A percentile compares a stretch with the other conserved stretches of the same genome.
Evolutionary conservation across 1,140 invertebrate genomes (phyloP).

Genomic region (Bursaphelenchus mucronatus): DNA sequence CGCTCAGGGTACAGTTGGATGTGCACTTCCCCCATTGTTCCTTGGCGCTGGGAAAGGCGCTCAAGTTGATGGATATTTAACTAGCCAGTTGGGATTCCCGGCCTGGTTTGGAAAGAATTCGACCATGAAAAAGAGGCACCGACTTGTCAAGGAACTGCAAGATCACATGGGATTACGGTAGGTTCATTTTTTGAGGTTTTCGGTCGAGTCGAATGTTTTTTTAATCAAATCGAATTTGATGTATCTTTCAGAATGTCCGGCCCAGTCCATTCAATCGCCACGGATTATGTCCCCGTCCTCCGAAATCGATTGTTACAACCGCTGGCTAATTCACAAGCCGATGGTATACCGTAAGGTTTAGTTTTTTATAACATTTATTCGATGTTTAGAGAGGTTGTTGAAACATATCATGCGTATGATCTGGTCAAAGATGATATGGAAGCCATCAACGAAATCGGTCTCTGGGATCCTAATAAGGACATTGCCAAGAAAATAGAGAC

Average conservation of each 20-base stretch:
- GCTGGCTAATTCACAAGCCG: slow-evolving; percentile 68
- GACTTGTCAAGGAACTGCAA: slow-evolving; percentile 77
- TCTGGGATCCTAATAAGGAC: slow-evolving; percentile 75
- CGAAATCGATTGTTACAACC: slow-evolving; percentile 62
- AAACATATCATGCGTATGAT: slow-evolving; percentile 74
- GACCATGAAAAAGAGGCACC: slow-evolving; percentile 72
- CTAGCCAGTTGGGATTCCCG: slow-evolving; percentile 80
- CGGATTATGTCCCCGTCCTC: slow-evolving; percentile 46
- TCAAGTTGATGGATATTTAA: slow-evolving; percentile 69
- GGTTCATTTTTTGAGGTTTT: slow-evolving; percentile 34
- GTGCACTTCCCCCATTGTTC: slow-evolving; percentile 79
- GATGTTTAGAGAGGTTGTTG: slow-evolving; percentile 69
- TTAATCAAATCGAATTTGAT: neutral
- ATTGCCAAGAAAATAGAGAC: slow-evolving; percentile 70
- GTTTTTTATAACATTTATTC: slow-evolving; percentile 7
- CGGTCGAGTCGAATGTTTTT: slow-evolving; percentile 9
- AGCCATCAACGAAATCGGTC: slow-evolving; percentile 74
- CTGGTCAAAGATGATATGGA: slow-evolving; percentile 85
- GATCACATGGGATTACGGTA: slow-evolving; percentile 76
- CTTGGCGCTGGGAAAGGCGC: slow-evolving; percentile 63
- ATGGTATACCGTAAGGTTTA: slow-evolving; percentile 65
- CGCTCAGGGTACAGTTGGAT: slow-evolving; percentile 76
- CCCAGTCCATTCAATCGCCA: slow-evolving; percentile 37
- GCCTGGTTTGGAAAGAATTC: slow-evolving; percentile 93
- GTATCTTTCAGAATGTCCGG: slow-evolving; percentile 48